Percentiles rank a stretch among this genome's conserved stretches.
Evolutionary conservation across 2,113 vertebrate species (phyloP).

Genomic region (Felis catus): F.catus_Fca126_mat1.0 CM031412.1:9993501-9994000

Average conservation of each 20-base stretch:
- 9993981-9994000: not conserved
- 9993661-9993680: not conserved
- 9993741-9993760: not conserved
- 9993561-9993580: not conserved
- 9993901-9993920: not conserved
- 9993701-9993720: not conserved
- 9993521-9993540: not conserved
- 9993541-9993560: not conserved
- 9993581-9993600: not conserved
- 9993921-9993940: not conserved
- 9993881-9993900: not conserved
- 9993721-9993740: not conserved
- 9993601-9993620: not conserved
- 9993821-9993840: not conserved
- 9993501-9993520: not conserved
- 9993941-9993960: not conserved
- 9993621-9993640: not conserved
- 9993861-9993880: not conserved
- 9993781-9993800: not conserved
- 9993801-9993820: not conserved
- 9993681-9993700: not conserved
- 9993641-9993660: not conserved
- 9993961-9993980: not conserved
- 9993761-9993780: not conserved
- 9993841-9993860: not conserved